Evolutionary conservation across 2,888 invertebrate species (phyloP).

Genomic region (Synanthedon andrenaeformis): DNA sequence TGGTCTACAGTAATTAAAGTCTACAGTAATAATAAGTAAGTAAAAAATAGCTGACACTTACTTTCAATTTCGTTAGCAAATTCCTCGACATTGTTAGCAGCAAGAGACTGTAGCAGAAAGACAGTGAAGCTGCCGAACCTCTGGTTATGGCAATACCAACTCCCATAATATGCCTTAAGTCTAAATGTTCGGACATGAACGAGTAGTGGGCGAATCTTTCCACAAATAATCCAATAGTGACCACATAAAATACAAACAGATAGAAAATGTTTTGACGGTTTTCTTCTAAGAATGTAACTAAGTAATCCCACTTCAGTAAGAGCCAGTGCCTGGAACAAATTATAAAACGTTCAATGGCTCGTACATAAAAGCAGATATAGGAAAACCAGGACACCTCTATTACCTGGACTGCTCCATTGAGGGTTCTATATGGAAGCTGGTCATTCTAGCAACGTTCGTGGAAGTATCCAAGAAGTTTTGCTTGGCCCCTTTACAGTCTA

Average conservation of each 20-base stretch:
- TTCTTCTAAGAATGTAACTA: conserved; percentile 93
- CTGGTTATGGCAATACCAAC: conserved; percentile 95
- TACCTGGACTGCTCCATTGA: conserved; percentile 76
- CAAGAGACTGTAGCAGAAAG: conserved; percentile 93
- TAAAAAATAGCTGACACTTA: conserved; percentile 12
- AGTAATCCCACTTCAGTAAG: conserved; percentile 84
- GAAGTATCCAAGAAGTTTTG: conserved; percentile 95
- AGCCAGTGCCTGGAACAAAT: conserved; percentile 72
- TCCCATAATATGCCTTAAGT: conserved; percentile 96
- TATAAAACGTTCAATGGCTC: neutral
- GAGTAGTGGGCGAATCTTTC: conserved; percentile 97
- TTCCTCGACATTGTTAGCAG: conserved; percentile 94
- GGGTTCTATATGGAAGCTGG: conserved; percentile 91
- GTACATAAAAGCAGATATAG: neutral
- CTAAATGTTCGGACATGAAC: conserved; percentile 96
- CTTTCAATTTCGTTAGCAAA: conserved; percentile 89
- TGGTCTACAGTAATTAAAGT: neutral
- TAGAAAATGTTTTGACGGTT: conserved; percentile 97
- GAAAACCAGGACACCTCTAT: neutral
- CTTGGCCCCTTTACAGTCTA: conserved; percentile 95
- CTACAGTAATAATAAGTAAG: neutral
- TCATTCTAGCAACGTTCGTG: conserved; percentile 95
- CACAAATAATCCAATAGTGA: conserved; percentile 92
- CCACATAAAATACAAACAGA: conserved; percentile 93
- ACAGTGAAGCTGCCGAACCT: conserved; percentile 93